phyloP scores from a whole-genome alignment of 2,797 vertebrate genomes.

The Schizothorax lantsangensis region DNA sequence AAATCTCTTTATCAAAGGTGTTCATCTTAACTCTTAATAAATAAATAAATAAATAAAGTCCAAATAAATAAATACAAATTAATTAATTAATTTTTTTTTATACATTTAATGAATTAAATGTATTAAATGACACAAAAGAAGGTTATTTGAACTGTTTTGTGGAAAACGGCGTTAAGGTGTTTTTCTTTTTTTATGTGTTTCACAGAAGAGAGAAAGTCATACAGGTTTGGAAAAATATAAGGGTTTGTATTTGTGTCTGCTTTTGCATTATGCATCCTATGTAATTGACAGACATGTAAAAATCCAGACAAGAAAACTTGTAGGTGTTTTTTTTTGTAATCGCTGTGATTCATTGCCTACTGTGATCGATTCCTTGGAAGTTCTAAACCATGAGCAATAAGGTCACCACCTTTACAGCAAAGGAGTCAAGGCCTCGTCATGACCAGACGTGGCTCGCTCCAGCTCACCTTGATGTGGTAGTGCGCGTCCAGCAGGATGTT shows the following conservation, averaged over 20 bases:
- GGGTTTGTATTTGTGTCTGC: no score
- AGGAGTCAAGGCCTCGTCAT: background rate
- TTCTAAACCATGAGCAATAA: background rate
- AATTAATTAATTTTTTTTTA: no score
- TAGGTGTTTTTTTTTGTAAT: background rate
- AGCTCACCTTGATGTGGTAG: conserved; percentile 92
- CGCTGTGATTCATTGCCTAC: background rate
- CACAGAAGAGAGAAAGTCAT: background rate
- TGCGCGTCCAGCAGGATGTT: conserved; percentile 98
- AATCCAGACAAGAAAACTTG: background rate
- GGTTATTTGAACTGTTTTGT: no score
- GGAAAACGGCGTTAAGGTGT: background rate
- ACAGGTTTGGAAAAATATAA: background rate
- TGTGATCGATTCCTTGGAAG: background rate
- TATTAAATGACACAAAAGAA: no score
- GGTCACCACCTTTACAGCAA: background rate
- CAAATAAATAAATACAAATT: no score
- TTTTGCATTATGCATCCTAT: background rate
- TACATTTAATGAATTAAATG: no score
- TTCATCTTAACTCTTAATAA: background rate
- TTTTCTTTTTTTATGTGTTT: background rate
- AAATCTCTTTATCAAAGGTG: background rate
- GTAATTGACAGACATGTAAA: background rate
- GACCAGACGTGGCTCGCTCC: background rate
- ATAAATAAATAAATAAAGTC: background rate